Conservation (phyloP, 2,888 invertebrate species). For the Ditula angustiorana region DNA sequence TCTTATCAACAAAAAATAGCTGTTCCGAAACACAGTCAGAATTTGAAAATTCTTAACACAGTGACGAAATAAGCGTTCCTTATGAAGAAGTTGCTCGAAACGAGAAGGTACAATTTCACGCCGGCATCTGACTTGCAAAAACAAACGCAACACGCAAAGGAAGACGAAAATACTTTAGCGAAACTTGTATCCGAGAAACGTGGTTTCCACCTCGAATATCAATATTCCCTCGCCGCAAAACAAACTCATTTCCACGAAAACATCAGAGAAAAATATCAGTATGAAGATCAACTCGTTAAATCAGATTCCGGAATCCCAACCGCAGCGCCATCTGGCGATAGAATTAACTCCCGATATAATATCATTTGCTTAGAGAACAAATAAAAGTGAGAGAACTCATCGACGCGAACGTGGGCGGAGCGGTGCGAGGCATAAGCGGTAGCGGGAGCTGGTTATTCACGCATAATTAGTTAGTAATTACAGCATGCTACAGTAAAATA, state of each 20-base stretch:
- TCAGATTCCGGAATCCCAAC: slow-evolving; percentile 28
- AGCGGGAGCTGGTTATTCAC: background rate
- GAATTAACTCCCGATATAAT: slow-evolving; percentile 67
- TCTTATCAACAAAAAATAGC: no score
- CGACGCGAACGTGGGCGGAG: slow-evolving; percentile 43
- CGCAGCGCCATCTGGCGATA: slow-evolving; percentile 54
- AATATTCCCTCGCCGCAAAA: slow-evolving; percentile 25
- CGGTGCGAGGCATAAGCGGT: slow-evolving; percentile 30
- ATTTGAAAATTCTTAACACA: slow-evolving; percentile 4
- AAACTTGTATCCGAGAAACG: slow-evolving; percentile 21
- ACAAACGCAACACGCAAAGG: slow-evolving; percentile 13
- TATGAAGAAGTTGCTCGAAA: background rate
- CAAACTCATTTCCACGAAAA: slow-evolving; percentile 26
- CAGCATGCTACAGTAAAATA: no score
- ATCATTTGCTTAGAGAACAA: slow-evolving; percentile 63
- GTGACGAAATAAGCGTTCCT: background rate
- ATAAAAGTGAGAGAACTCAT: slow-evolving; percentile 58
- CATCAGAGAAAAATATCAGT: slow-evolving; percentile 29
- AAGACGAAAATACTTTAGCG: slow-evolving; percentile 4
- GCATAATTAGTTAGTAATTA: background rate
- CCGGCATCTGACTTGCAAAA: background rate
- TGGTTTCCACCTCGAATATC: slow-evolving; percentile 24
- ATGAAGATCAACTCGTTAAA: slow-evolving; percentile 35
- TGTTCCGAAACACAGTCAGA: background rate
- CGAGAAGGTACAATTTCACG: background rate